Conservation (phyloP, 2,113 vertebrate species). For the Varanus salvator region DNA sequence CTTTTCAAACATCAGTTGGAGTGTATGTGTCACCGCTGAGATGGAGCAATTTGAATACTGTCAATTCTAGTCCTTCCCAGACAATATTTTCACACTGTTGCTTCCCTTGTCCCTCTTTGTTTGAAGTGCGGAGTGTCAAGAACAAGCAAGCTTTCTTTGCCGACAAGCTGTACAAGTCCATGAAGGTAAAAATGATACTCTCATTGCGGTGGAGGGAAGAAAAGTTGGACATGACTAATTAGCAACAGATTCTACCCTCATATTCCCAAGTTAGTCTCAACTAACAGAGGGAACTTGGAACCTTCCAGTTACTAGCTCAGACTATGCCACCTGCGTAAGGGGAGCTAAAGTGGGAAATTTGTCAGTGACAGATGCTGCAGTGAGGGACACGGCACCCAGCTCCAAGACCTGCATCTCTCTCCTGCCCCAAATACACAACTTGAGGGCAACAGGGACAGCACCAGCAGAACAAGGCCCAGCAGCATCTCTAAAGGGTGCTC, state of each 20-base stretch:
- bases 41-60: neutral
- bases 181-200: constrained; percentile 86
- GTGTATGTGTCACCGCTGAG: neutral
- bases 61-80: neutral
- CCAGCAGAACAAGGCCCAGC: neutral
- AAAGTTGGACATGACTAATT: neutral
- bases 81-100: neutral
- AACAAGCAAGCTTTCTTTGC: constrained; percentile 94
- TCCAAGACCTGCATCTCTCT: neutral
- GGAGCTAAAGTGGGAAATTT: neutral
- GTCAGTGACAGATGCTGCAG: neutral
- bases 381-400: too few species aligned
- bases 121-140: constrained; percentile 92
- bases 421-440: neutral
- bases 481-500: neutral
- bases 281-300: neutral
- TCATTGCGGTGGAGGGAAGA: neutral
- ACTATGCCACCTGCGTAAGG: neutral
- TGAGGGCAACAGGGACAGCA: too few species aligned
- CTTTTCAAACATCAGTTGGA: neutral
- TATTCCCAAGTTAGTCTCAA: neutral
- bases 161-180: constrained; percentile 95
- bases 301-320: neutral
- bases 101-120: constrained; percentile 32
- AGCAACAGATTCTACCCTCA: neutral